Evolutionary conservation across 92 coral and sea anemone species (phyloP).

Genomic region (Ricordea florida): DNA sequence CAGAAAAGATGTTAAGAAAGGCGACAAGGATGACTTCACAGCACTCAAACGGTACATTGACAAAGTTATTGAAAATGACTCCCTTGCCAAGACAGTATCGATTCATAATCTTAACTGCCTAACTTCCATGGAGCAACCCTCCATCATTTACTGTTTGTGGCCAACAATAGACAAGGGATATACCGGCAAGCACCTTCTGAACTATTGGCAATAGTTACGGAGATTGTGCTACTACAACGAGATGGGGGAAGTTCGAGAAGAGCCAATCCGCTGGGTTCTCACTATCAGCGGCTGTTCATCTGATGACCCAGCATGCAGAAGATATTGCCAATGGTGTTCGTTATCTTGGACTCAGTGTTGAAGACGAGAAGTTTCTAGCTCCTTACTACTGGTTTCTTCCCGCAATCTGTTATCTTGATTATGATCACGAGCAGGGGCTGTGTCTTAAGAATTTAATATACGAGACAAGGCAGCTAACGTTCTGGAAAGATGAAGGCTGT

Average conservation of each 20-base stretch:
- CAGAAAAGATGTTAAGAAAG: conserved; percentile 6
- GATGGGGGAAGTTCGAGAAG: conserved; percentile 23
- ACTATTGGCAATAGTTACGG: conserved; percentile 28
- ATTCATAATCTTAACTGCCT: conserved; percentile 39
- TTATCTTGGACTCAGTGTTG: conserved; percentile 29
- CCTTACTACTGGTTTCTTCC: conserved; percentile 41
- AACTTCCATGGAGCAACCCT: conserved; percentile 26
- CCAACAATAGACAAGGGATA: conserved; percentile 53
- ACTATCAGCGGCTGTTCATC: conserved; percentile 49
- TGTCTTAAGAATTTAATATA: conserved; percentile 41
- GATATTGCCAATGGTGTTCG: conserved; percentile 11
- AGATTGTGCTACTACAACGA: conserved; percentile 3
- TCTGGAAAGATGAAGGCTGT: conserved; percentile 26
- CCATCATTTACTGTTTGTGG: conserved; percentile 54
- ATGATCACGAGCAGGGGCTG: conserved; percentile 56
- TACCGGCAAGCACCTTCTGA: conserved; percentile 31
- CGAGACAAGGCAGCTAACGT: conserved; percentile 24
- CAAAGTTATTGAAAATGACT: conserved; percentile 8
- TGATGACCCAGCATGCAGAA: conserved; percentile 41
- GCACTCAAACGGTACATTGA: conserved; percentile 46
- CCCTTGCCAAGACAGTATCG: conserved; percentile 30
- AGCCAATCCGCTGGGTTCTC: conserved; percentile 55
- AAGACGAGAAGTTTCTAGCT: conserved; percentile 21
- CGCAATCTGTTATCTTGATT: conserved; percentile 15
- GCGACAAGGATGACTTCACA: conserved; percentile 53